Base-by-base conservation (phyloP, 2,113 vertebrate species). In the Poeciliopsis retropinna region DNA sequence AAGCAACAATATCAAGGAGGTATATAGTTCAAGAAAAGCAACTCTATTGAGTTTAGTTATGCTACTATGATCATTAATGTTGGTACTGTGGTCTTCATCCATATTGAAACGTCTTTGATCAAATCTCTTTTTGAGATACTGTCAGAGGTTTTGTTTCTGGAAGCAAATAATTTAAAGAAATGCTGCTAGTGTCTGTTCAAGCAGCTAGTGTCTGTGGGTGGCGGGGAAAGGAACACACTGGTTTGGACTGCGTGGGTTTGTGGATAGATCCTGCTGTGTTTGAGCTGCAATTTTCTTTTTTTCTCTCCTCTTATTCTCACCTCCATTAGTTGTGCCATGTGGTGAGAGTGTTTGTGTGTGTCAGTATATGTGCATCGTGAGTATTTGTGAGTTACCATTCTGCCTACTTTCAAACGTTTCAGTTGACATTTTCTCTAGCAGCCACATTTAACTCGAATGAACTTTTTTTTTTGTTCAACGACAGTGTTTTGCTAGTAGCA, bases 371-470 rank as follows among this genome's bases (percentile, higher is more conserved):
- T 71, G 44, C 57, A 47, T 72, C 32, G 8, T 64, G 39, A 60
- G 29, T 60, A 72, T 63, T 77, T 64, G 7, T 67, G 60, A 41
- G 60, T n/a, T 64, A 54, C 41, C 47, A n/a, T 30, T 15, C 10
- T 44, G 12, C 14, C 28, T 31, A 5, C 14, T 69, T 65, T 32
- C 47, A 81, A 81, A 76, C 39, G 54, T 70, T 79, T 81, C 32
- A 71, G 31, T 47, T 81, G 77, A 84, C 65, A 60, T 82, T 81
- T 83, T 76, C 60, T 60, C 64, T 64, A 62, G 2, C 12, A 68
- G 47, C 25, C 63, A 68, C 61, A 79, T 78, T 80, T 41, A 72
- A 79, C 57, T 32, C 70, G 70, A 64, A 69, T 81, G 71, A 27
- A n/a, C 22, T 25, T 25, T 68, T 60, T 70, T 76, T 71, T 75